Evolutionary conservation across 2,888 invertebrate species (phyloP), one percentile per base, ranked within the genome.

Genomic region (Pasiphila rectangulata): DNA sequence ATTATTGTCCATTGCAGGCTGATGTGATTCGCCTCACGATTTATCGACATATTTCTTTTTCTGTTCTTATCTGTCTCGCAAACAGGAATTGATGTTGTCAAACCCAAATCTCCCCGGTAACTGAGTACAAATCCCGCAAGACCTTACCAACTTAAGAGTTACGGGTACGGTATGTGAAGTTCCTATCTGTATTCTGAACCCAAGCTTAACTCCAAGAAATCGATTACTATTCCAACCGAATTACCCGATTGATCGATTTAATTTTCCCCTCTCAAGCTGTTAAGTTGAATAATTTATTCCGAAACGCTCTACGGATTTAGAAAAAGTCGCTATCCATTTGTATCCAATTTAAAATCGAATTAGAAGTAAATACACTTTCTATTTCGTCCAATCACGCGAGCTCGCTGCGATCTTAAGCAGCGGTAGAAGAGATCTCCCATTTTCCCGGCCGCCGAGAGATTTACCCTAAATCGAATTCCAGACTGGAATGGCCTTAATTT

Each of bases 341-440:
- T 83, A 80, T 82, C 79, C 81, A 84, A 85, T 86, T 83, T 83
- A 83, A 82, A 84, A 84, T 78, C 78, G 81, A 85, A 85, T 85
- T 83, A 81, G 76, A 83, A 82, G 82, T 84, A 83, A 83, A 81
- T 80, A 83, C 77, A 83, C 75, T 80, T 80, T 80, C 75, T 74
- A 76, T 81, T 79, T 79, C 69, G 73, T 72, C 76, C 82, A 76
- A 83, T 83, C 80, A 77, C 81, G 81, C 80, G 76, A 76, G 70
- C 70, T 58, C 60, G 61, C 58, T 66, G 67, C 64, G 70, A 69
- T 70, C 67, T 68, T 63, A 63, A 60, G 63, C 67, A 69, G 72
- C 67, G 72, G 67, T 70, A 69, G 68, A 69, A 72, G 73, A 73
- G 32, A 45, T 75, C 72, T 69, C 67, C 76, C 65, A 72, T 75